Base-by-base conservation (phyloP, 2,113 vertebrate species). In the Lampris incognitus region DNA sequence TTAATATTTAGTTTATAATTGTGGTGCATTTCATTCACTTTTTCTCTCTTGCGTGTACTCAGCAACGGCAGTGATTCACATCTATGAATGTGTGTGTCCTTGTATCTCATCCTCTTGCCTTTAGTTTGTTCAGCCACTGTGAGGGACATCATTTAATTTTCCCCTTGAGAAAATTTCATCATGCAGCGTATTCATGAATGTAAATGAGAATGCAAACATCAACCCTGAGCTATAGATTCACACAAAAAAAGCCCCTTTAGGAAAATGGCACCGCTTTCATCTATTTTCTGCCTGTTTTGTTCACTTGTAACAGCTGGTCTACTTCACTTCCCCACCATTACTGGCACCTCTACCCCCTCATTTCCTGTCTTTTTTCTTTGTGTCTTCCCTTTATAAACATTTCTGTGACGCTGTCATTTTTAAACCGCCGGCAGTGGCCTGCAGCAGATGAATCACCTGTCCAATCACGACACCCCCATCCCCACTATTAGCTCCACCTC, bases 401-500 rank as follows among this genome's bases (percentile, higher is more conserved):
- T 39, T 10, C 37, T 39, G 8, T 38, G 24, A 55, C 5, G 11
- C 10, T 55, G 6, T 55, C 11, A 3, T 1, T 3, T 38, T 10
- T 7, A 13, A 13, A 13, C 38, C 9, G 4, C 37, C 40, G 3
- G 37, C 24, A 39, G 24, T 54, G 52, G 10, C 52, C 2, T n/a
- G 13, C 52, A 5, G 13, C 52, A 10, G 2, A 9, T 72, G 9
- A 40, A 24, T 8, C 51, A 5, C 40, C 58, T 10, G 13, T 9
- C 24, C 64, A 65, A 1, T 44, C 36, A 59, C 69, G 13, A 50
- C 58, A 54, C 56, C 36, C 38, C 41, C 49, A 59, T 74, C 67
- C 49, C 48, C 60, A 42, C 9, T 67, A 69, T 66, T 72, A n/a
- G 63, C 54, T 56, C 41, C 40, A 76, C 41, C 39, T 13, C 60